These are phyloP conservation scores for Disparrhopalites patrizii DNA, from an alignment of 2,888 invertebrate genomes.

Conservation along the genomic window DNA sequence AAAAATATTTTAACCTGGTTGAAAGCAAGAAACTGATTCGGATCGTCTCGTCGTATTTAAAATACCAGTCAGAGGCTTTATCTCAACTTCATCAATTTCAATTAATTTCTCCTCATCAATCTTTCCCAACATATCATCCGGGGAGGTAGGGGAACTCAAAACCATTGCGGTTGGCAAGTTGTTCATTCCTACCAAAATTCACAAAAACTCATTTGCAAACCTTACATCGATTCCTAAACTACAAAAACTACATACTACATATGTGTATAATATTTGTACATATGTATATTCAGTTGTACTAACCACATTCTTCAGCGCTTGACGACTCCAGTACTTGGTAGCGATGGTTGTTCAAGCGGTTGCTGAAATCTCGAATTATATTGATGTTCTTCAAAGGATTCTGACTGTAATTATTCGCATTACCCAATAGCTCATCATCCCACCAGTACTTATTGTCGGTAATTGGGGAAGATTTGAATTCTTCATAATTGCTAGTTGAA, in stretches of 20 bases:
- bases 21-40: slow-evolving; percentile 26
- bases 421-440: slow-evolving; percentile 25
- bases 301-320: slow-evolving; percentile 30
- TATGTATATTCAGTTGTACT: background rate
- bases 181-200: slow-evolving; percentile 15
- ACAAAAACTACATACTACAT: background rate
- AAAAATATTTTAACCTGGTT: no score
- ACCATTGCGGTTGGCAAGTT: slow-evolving; percentile 14
- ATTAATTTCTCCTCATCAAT: slow-evolving; percentile 27
- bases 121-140: slow-evolving; percentile 12
- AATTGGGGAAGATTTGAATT: background rate
- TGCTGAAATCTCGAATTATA: slow-evolving; percentile 29
- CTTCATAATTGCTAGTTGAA: background rate
- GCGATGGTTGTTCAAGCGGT: slow-evolving; percentile 24
- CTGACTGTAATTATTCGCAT: background rate
- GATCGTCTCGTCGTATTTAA: slow-evolving; percentile 16
- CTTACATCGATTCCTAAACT: background rate
- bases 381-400: slow-evolving; percentile 28
- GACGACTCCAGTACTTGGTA: slow-evolving; percentile 30
- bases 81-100: slow-evolving; percentile 25
- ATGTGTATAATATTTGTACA: background rate
- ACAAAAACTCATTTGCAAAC: background rate
- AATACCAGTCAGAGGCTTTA: slow-evolving; percentile 10
- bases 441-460: slow-evolving; percentile 30
- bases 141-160: slow-evolving; percentile 10